phyloP scores from a whole-genome alignment of 2,797 vertebrate species.

The Tapirus indicus region DNA sequence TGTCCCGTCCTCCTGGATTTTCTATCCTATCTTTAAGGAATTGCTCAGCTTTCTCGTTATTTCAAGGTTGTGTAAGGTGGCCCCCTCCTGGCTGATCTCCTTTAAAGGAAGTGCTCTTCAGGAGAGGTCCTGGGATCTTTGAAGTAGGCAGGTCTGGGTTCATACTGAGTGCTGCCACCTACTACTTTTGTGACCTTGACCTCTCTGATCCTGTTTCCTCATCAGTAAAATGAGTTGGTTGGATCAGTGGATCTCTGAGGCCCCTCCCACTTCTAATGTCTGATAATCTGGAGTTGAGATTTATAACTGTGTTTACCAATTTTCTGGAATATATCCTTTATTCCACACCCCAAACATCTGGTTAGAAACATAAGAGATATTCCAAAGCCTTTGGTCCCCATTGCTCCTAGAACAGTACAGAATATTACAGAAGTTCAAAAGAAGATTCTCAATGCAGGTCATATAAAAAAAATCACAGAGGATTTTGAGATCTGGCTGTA shows the following conservation, averaged over 20 bases:
- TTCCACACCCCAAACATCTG: background rate
- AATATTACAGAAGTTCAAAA: background rate
- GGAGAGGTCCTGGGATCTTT: background rate
- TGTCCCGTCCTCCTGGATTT: background rate
- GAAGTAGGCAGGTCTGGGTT: background rate
- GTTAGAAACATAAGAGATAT: background rate
- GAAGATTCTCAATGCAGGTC: background rate
- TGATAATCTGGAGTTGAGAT: background rate
- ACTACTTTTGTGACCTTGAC: background rate
- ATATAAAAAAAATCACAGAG: background rate
- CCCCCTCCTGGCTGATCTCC: background rate
- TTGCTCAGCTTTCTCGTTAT: background rate
- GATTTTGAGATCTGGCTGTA: background rate
- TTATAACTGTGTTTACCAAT: background rate
- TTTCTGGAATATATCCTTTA: background rate
- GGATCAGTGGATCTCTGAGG: background rate
- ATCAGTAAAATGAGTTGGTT: background rate
- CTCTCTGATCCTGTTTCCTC: background rate
- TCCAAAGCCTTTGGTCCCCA: background rate
- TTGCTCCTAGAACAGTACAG: background rate
- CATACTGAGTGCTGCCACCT: background rate
- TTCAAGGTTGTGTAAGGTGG: background rate
- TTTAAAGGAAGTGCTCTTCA: background rate
- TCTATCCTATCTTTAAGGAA: background rate
- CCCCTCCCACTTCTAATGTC: background rate